Percentiles rank a stretch among this genome's conserved stretches.
These are phyloP conservation scores for Imbricaverruca yamaguchii DNA, from an alignment of 2,888 invertebrate species.

Conservation along the genomic window DNA sequence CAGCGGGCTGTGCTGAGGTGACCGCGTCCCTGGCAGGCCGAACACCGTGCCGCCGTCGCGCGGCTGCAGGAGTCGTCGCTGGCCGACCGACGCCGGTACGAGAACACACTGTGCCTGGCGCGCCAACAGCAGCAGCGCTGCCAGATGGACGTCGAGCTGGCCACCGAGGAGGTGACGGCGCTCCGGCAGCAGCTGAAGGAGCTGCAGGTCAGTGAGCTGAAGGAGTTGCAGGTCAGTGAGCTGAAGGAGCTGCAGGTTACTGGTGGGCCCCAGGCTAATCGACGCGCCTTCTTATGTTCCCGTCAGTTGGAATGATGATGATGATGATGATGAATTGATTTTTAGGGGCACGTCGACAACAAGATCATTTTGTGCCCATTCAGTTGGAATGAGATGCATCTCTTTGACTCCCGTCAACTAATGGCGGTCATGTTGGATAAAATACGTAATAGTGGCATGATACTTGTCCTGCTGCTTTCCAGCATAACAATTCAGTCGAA, in stretches of 20 bases:
- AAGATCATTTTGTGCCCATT: too few species aligned
- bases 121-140: conserved; percentile 14
- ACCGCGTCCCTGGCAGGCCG: not conserved
- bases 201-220: not conserved
- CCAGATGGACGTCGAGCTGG: conserved; percentile 11
- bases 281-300: not conserved
- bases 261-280: not conserved
- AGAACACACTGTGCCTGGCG: not conserved
- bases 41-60: not conserved
- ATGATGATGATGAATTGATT: too few species aligned
- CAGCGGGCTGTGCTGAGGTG: not conserved
- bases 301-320: not conserved
- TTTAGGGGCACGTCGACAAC: too few species aligned
- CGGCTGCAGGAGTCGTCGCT: conserved; percentile 7
- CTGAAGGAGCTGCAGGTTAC: not conserved
- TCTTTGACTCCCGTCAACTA: not conserved
- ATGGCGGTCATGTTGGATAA: not conserved
- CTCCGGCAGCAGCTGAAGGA: not conserved
- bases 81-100: conserved; percentile 3
- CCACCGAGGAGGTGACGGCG: not conserved
- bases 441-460: too few species aligned
- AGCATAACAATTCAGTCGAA: too few species aligned
- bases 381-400: not conserved
- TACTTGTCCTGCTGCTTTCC: too few species aligned
- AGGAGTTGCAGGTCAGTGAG: not conserved